Percentiles rank a stretch among this genome's conserved stretches.
These are phyloP conservation scores for Laupala kohalensis DNA, from an alignment of 1,140 invertebrate species.

Conservation along the genomic window DNA sequence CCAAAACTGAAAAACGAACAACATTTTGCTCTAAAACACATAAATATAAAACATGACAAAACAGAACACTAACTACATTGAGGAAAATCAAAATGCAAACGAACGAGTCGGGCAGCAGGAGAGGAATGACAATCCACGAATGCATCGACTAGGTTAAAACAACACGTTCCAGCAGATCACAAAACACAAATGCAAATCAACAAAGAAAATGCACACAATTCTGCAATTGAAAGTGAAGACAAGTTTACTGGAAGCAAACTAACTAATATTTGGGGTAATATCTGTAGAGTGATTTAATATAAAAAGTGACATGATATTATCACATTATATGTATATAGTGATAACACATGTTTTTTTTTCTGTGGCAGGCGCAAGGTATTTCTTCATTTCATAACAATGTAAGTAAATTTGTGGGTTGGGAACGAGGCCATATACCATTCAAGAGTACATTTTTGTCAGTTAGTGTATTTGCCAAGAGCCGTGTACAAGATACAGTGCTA, in stretches of 20 bases:
- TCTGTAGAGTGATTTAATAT: not conserved
- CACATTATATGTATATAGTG: not conserved
- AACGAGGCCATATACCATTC: not conserved
- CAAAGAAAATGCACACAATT: not conserved
- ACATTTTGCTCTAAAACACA: not conserved
- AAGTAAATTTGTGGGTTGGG: not conserved
- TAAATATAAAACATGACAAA: not conserved
- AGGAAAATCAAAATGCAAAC: not conserved
- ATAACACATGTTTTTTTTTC: not conserved
- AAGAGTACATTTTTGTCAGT: not conserved
- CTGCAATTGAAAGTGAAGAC: not conserved
- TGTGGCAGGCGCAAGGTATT: not conserved
- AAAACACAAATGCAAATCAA: constrained; percentile 18
- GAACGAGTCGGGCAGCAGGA: not conserved
- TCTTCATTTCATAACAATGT: not conserved
- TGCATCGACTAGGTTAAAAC: constrained; percentile 20
- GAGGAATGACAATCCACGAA: not conserved
- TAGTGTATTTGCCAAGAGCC: not conserved
- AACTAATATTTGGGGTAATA: not conserved
- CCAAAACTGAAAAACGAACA: not conserved
- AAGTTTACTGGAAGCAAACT: not conserved
- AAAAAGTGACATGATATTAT: not conserved
- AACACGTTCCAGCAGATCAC: constrained; percentile 39
- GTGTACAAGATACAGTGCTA: not conserved
- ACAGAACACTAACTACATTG: not conserved